A percentile compares a stretch with the other conserved stretches of the same genome.
These are phyloP conservation scores for Potorous gilbertii DNA, from an alignment of 2,797 vertebrate species.

Conservation along the genomic window DNA sequence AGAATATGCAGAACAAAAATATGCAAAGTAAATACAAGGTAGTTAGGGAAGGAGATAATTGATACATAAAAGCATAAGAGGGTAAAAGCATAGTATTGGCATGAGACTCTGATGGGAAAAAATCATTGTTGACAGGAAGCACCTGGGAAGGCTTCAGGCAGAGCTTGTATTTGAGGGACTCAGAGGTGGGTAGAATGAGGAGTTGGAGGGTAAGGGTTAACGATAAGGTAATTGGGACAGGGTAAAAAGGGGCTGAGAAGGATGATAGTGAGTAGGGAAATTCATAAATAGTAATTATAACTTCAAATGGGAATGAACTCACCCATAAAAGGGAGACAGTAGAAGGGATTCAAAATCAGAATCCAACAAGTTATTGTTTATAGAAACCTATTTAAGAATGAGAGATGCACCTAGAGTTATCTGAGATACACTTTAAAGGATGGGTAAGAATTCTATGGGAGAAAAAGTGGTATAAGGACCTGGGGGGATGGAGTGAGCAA, in stretches of 20 bases:
- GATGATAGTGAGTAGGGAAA: background rate
- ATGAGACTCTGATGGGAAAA: background rate
- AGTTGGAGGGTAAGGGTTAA: background rate
- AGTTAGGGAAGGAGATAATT: background rate
- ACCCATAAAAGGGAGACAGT: background rate
- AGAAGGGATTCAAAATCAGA: no score
- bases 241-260: background rate
- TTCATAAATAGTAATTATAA: background rate
- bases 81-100: background rate
- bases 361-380: no score
- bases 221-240: background rate
- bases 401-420: no score
- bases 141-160: background rate
- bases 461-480: background rate
- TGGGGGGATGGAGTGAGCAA: no score
- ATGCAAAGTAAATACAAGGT: background rate
- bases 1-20: background rate
- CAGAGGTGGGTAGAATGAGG: background rate
- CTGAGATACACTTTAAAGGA: background rate
- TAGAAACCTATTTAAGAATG: no score
- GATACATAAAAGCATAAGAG: background rate
- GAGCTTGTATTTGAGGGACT: background rate
- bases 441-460: background rate
- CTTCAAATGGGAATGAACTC: background rate
- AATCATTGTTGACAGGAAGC: background rate